Evolutionary conservation across 2,113 vertebrate genomes (phyloP), one percentile per base, ranked within the genome.

Genomic region (Pelusios castaneus): DNA sequence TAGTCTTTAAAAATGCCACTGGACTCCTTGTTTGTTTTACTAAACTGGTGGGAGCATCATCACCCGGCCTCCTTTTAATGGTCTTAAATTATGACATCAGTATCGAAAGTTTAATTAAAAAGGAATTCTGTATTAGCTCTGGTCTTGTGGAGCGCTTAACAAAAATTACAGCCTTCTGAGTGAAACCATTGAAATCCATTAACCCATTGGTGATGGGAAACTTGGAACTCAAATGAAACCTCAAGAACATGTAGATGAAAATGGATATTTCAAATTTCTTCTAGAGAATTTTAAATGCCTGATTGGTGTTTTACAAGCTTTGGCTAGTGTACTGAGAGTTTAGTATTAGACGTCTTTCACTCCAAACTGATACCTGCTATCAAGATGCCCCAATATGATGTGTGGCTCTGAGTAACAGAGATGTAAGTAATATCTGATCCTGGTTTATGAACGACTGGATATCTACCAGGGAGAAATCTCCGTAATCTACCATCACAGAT

Each of bases 51-150:
- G 63, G 22, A 70, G 34, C 63, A 21, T 38, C 34, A 22, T 38
- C 4, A 1, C 27, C 38, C 14, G 43, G 29, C 81, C 34, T 45
- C 27, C 81, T 87, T 70, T 78, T 27, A 63, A 91, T 25, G 14
- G 9, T 90, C 4, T 89, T 67, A 4, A 1, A 4, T 60, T 89
- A 51, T 80, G 21, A 77, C 77, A 41, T 34, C 70, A 24, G 34
- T 21, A 54, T 49, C 10, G 79, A 76, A 25, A 34, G 8, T 56
- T 94, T 93, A 79, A 84, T 93, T 96, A 89, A 93, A 88, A 88
- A 38, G 81, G 81, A 90, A 80, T 12, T 24, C 7, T 19, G 8
- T 38, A 11, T 60, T 91, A 24, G 11, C 9, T 34, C 92, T 85
- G n/a, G 16, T 7, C 82, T 84, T 87, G 1, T 34, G 10, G 54